Conservation (phyloP, 1,140 invertebrate genomes). For the Brachionus koreanus region DNA sequence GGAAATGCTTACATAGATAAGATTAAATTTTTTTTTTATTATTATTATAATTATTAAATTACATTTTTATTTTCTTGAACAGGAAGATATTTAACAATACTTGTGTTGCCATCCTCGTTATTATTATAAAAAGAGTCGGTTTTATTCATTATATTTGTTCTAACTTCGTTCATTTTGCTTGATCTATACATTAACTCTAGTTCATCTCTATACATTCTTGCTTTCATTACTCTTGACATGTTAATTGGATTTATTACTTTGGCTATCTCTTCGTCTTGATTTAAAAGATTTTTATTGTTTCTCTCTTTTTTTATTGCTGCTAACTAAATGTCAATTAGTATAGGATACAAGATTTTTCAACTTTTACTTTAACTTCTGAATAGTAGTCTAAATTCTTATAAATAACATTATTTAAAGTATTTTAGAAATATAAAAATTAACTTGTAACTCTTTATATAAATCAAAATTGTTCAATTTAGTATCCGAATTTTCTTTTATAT, state of each 20-base stretch:
- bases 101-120: not conserved
- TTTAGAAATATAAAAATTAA: not conserved
- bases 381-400: not conserved
- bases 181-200: constrained; percentile 26
- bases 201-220: constrained; percentile 5
- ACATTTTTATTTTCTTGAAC: not conserved
- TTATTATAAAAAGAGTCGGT: not conserved
- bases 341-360: not conserved
- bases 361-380: constrained; percentile 17
- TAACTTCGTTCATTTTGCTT: constrained; percentile 29
- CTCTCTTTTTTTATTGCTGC: not conserved
- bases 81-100: not conserved
- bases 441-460: constrained; percentile 2
- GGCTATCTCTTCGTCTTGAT: constrained; percentile 8
- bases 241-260: not conserved
- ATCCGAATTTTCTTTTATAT: not conserved
- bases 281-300: not conserved
- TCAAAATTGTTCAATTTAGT: not conserved
- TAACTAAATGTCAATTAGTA: not conserved
- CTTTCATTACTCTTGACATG: not conserved
- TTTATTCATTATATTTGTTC: not conserved
- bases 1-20: no score
- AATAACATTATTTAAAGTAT: constrained; percentile 15
- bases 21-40: no score
- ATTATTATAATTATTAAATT: not conserved